Evolutionary conservation across 2,113 vertebrate genomes (phyloP).

Genomic region (Melospiza georgiana): DNA sequence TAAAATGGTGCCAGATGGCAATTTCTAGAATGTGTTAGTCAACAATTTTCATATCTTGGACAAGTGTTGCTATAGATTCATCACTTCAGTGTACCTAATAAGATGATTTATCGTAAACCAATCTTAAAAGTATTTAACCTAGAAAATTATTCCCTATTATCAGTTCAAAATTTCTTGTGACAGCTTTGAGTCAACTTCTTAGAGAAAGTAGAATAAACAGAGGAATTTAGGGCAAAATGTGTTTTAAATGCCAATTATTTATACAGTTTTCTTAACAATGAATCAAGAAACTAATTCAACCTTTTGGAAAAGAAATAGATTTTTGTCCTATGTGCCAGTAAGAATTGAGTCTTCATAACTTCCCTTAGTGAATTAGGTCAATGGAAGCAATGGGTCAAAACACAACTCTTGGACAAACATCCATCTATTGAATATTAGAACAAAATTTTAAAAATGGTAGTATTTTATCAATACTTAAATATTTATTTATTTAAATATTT

Average conservation of each 20-base stretch:
- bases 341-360: neutral
- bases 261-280: neutral
- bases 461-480: neutral
- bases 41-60: neutral
- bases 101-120: neutral
- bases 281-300: neutral
- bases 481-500: neutral
- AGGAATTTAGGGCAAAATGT: neutral
- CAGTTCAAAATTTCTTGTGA: neutral
- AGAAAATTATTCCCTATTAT: neutral
- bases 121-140: neutral
- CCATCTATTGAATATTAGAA: accelerated
- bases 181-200: neutral
- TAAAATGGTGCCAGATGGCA: neutral
- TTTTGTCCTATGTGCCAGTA: neutral
- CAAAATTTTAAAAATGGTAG: neutral
- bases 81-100: neutral
- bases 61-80: neutral
- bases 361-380: neutral
- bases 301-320: neutral
- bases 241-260: neutral
- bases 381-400: neutral
- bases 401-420: neutral
- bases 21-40: neutral
- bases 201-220: neutral